Evolutionary conservation across 2,113 vertebrate species (phyloP), one percentile per base, ranked within the genome.

Genomic region (Microtus pennsylvanicus): DNA sequence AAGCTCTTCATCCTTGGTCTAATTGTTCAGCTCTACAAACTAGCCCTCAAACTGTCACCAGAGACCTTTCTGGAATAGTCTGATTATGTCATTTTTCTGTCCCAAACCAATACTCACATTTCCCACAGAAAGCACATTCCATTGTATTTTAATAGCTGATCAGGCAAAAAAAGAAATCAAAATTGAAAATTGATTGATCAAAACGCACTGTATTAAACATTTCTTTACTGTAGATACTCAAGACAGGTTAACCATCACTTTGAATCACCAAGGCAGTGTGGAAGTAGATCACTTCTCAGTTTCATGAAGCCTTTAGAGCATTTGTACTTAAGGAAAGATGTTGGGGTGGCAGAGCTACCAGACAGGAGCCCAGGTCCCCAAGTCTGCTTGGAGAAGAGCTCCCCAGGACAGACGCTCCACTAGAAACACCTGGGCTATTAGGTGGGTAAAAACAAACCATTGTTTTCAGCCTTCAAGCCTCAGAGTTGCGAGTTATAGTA

Each of bases 11-110:
- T 93, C 35, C 61, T 67, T 70, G 19, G 28, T 50, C 76, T 50
- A 61, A 13, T 67, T 10, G 2, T 16, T 87, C 52, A 33, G 28
- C 33, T 89, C 90, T 76, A n/a, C 13, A 69, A 42, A 58, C 12
- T 19, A 47, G 5, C 16, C 22, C 14, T 86, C 13, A 30, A 50
- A 42, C 47, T 65, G 47, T 89, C 38, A 17, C n/a, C 3, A 1
- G 55, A 88, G 75, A 38, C 47, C 76, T 92, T 78, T 65, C 81
- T 88, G 47, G 80, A 94, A 94, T 50, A 45, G 33, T 24, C 16
- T 83, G n/a, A 50, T 47, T 38, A 74, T 28, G 19, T 87, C 61
- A 92, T 82, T 95, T 28, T 50, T 94, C 33, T 10, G 10, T 45
- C 90, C 55, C 75, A 75, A 90, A 35, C 24, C 63, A 94, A 76